Evolutionary conservation across 2,797 vertebrate species (phyloP).

Genomic region (Rhodeus uyekii): DNA sequence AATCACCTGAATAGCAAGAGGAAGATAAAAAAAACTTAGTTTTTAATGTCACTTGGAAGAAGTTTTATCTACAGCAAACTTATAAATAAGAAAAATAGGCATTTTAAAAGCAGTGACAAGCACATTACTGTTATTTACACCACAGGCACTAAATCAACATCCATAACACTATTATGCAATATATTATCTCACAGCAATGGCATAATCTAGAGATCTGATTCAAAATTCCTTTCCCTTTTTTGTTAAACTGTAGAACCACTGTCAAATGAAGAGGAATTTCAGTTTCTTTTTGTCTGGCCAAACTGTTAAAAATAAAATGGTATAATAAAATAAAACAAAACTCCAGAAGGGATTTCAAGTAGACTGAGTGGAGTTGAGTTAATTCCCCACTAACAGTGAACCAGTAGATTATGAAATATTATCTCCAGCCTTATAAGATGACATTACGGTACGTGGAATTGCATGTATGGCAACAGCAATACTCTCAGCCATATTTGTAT

Average conservation of each 20-base stretch:
- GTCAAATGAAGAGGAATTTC: not conserved
- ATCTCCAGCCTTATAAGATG: not conserved
- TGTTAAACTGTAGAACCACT: not conserved
- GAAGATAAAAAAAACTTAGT: not conserved
- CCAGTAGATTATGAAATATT: conserved; percentile 41
- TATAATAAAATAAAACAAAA: not conserved
- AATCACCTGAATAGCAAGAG: conserved; percentile 31
- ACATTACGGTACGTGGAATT: conserved; percentile 5
- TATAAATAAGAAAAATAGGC: not conserved
- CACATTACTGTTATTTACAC: not conserved
- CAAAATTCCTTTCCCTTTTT: not conserved
- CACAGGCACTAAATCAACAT: not conserved
- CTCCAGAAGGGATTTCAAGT: not conserved
- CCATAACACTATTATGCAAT: not conserved
- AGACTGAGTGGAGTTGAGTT: not conserved
- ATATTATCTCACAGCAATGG: too few species aligned
- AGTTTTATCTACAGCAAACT: not conserved
- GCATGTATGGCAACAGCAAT: conserved; percentile 10
- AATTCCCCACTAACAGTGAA: conserved; percentile 13
- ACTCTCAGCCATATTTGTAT: not conserved
- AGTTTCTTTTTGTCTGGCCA: not conserved
- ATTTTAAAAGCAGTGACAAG: not conserved
- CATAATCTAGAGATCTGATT: not conserved
- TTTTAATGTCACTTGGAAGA: not conserved
- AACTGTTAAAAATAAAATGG: conserved; percentile 4